A percentile compares a stretch with the other conserved stretches of the same genome.
These are phyloP conservation scores for Bubo blakistoni DNA, from an alignment of 2,113 vertebrate species.

Conservation along the genomic window DNA sequence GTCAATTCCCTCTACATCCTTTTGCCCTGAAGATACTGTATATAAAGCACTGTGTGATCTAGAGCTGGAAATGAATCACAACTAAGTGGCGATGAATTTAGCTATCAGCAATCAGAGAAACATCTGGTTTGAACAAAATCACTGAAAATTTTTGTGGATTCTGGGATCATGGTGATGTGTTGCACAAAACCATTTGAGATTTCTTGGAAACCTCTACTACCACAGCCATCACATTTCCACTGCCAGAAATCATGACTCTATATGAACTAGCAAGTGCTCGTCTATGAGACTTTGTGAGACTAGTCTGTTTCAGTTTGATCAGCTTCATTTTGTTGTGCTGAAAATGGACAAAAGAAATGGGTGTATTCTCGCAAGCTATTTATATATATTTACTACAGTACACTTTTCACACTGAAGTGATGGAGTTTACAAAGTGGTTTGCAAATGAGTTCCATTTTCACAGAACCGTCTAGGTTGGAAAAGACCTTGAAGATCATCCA, in stretches of 20 bases:
- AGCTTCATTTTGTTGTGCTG: neutral
- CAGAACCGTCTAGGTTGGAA: too few relatives aligned
- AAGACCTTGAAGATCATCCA: too few relatives aligned
- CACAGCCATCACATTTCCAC: neutral
- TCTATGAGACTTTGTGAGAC: neutral
- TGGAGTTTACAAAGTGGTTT: neutral
- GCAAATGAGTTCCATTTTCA: neutral
- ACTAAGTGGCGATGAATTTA: neutral
- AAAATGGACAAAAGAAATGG: neutral
- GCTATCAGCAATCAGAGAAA: conserved; percentile 25
- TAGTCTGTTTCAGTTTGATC: neutral
- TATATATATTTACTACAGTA: neutral
- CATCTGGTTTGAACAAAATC: neutral
- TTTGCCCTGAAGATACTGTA: neutral
- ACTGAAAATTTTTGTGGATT: neutral
- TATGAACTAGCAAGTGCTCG: neutral
- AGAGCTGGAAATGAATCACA: neutral
- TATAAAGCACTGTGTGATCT: neutral
- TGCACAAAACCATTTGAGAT: neutral
- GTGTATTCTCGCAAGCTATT: neutral
- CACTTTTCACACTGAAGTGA: neutral
- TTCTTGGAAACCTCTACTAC: neutral
- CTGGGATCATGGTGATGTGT: neutral
- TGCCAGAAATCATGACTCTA: neutral
- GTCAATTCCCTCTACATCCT: neutral